A percentile compares a stretch with the other conserved stretches of the same genome.
These are phyloP conservation scores for Eristalis intricaria DNA, from an alignment of 2,888 invertebrate species.

Conservation along the genomic window DNA sequence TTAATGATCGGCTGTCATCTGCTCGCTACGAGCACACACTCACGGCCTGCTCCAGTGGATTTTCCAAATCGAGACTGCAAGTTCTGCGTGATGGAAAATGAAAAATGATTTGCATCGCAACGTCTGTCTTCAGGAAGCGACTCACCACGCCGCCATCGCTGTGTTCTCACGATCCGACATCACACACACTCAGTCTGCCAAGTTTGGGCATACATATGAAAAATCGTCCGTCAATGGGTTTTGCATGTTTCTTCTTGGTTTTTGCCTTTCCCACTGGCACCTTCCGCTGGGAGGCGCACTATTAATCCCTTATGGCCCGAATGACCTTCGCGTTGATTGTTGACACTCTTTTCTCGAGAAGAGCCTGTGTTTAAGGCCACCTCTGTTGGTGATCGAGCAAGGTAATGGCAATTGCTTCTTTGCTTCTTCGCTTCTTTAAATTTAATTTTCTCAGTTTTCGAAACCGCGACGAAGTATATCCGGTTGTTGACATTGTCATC, in stretches of 20 bases:
- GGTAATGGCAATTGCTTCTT: conserved; percentile 43
- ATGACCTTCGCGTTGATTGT: conserved; percentile 57
- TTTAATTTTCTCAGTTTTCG: not conserved
- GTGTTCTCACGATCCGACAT: conserved; percentile 45
- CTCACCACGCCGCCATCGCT: not conserved
- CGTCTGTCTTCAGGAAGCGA: conserved; percentile 43
- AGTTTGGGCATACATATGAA: conserved; percentile 11
- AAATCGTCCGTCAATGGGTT: conserved; percentile 40
- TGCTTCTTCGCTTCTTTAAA: not conserved
- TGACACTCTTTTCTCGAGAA: conserved; percentile 60
- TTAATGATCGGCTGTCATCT: conserved; percentile 43
- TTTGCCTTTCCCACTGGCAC: not conserved
- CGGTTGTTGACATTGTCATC: conserved; percentile 46
- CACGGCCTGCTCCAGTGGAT: not conserved
- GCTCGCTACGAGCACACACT: conserved; percentile 12
- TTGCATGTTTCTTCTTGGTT: conserved; percentile 2
- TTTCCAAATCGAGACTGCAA: conserved; percentile 34
- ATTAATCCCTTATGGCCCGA: conserved; percentile 29
- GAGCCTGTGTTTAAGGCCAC: no score
- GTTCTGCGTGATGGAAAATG: conserved; percentile 50
- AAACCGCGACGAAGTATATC: conserved; percentile 49
- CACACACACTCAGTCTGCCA: conserved; percentile 37
- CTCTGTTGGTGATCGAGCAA: conserved; percentile 42
- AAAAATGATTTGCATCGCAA: conserved; percentile 46
- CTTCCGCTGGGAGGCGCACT: not conserved